A percentile compares a stretch with the other conserved stretches of the same genome.
Evolutionary conservation across 2,113 vertebrate species (phyloP).

Genomic region (Ciconia maguari): DNA sequence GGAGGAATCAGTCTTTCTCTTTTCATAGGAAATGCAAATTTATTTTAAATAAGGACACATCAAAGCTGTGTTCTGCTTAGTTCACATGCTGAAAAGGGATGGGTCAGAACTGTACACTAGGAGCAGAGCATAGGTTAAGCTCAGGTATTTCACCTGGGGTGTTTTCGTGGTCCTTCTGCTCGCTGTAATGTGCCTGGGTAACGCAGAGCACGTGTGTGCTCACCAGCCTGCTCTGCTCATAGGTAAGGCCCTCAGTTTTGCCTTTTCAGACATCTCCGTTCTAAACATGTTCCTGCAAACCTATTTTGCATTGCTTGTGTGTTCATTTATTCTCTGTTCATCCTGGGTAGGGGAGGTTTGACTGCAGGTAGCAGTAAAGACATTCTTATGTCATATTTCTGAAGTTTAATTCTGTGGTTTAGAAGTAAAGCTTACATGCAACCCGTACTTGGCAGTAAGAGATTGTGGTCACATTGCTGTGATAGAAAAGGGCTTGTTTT

Average conservation of each 20-base stretch:
- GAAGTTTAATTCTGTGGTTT: neutral
- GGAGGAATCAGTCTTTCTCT: neutral
- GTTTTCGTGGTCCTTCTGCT: neutral
- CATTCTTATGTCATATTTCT: accelerated
- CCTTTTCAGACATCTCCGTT: neutral
- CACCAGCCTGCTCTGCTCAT: neutral
- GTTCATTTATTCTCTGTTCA: neutral
- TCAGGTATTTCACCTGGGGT: neutral
- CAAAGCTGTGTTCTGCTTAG: neutral
- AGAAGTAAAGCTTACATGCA: neutral
- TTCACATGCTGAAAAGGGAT: neutral
- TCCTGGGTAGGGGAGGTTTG: neutral
- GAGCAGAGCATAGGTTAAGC: neutral
- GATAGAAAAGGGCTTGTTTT: neutral
- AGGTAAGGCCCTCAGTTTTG: neutral
- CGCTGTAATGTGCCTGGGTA: neutral
- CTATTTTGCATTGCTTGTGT: neutral
- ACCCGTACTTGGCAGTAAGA: neutral
- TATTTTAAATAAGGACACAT: neutral
- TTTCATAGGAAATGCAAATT: neutral
- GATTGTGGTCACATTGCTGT: neutral
- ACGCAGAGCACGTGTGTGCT: accelerated
- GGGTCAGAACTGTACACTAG: neutral
- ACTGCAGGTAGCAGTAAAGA: neutral
- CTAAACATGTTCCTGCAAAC: neutral